Percentiles rank a stretch among this genome's conserved stretches.
phyloP scores from a whole-genome alignment of 2,888 invertebrate species.

The Spisula solida region DNA sequence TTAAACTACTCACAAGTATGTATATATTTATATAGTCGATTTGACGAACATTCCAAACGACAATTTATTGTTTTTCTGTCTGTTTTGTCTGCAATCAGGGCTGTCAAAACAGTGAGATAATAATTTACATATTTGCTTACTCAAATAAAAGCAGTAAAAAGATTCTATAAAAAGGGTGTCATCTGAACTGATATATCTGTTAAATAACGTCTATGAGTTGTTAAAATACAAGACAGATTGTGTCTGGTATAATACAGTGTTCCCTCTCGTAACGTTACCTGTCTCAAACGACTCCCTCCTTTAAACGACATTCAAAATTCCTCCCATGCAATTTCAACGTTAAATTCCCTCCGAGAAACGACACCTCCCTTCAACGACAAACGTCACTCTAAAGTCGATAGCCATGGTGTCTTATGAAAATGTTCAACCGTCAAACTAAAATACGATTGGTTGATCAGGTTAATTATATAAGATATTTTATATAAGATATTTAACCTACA shows the following conservation, averaged over 20 bases:
- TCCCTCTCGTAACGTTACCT: no score
- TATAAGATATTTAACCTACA: no score
- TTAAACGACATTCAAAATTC: no score
- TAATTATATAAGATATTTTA: no score
- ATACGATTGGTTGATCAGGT: background rate
- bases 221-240: slow-evolving; percentile 11
- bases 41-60: background rate
- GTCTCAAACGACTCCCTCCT: no score
- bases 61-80: slow-evolving; percentile 1
- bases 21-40: background rate
- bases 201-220: slow-evolving; percentile 3
- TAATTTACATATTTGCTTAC: slow-evolving; percentile 18
- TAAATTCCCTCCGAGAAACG: no score
- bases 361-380: no score
- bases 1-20: background rate
- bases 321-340: no score
- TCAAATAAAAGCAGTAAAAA: background rate
- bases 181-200: background rate
- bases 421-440: background rate
- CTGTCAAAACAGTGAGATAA: slow-evolving; percentile 1
- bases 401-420: background rate
- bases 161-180: background rate
- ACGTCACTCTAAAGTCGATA: background rate
- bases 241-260: slow-evolving; percentile 2
- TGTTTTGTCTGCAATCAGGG: background rate